Conservation (phyloP, 2,113 vertebrate species). For the Ramphastos sulfuratus region DNA sequence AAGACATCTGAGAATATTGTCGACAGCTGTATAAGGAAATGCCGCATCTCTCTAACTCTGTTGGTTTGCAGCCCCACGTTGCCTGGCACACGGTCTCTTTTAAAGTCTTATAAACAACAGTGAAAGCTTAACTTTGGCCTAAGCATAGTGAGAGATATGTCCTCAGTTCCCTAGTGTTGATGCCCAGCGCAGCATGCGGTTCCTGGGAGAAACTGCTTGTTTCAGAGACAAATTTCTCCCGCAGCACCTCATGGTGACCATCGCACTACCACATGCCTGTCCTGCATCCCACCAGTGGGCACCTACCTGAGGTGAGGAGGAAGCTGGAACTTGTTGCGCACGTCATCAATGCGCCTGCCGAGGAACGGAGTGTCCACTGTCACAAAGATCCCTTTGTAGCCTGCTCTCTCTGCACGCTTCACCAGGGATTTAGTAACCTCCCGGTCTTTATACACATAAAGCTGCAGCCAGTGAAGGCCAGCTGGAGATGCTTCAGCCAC, state of each 20-base stretch:
- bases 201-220: not conserved
- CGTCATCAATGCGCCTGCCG: slow-evolving; percentile 85
- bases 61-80: not conserved
- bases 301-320: slow-evolving; percentile 89
- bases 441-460: slow-evolving; percentile 93
- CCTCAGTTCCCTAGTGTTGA: fast-evolving
- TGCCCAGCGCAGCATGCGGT: fast-evolving
- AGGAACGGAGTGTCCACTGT: slow-evolving; percentile 93
- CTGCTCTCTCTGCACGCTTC: slow-evolving; percentile 81
- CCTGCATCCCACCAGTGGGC: not conserved
- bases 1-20: fast-evolving
- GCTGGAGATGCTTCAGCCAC: slow-evolving; percentile 77
- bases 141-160: fast-evolving
- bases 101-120: fast-evolving
- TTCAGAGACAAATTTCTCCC: not conserved
- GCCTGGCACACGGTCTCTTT: fast-evolving
- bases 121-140: not conserved
- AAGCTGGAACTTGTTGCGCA: slow-evolving; percentile 91
- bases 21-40: not conserved
- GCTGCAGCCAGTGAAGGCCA: slow-evolving; percentile 85
- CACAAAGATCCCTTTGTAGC: slow-evolving; percentile 90
- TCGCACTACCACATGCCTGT: not conserved
- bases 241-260: fast-evolving
- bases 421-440: slow-evolving; percentile 86
- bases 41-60: fast-evolving